These are phyloP conservation scores for Polyodon spathula DNA, from an alignment of 2,113 vertebrate species.

Conservation along the genomic window DNA sequence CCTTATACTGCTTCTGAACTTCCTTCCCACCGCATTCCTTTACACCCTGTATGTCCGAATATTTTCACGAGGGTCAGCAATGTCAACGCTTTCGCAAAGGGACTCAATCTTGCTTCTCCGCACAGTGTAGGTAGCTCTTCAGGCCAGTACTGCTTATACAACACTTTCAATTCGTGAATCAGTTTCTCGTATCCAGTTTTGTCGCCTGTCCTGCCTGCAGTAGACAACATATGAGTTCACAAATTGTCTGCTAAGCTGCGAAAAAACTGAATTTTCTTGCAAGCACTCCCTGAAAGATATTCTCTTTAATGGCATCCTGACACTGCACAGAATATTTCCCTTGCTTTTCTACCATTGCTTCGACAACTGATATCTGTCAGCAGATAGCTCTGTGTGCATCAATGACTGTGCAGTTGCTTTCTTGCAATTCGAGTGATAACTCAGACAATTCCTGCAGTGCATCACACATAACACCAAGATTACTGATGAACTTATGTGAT, in stretches of 20 bases:
- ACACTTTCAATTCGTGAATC: constrained; percentile 11
- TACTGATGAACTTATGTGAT: constrained; percentile 10
- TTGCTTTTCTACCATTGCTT: constrained; percentile 10
- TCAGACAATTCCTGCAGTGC: constrained; percentile 11
- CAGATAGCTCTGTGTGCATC: constrained; percentile 4
- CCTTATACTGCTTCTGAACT: constrained; percentile 1
- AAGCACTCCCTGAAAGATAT: constrained; percentile 29
- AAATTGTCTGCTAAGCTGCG: not conserved
- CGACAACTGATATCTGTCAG: constrained; percentile 1
- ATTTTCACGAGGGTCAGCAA: no score
- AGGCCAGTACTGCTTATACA: constrained; percentile 13
- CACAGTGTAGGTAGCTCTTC: constrained; percentile 1
- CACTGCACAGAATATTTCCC: not conserved
- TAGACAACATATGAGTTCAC: not conserved
- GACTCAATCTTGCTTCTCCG: constrained; percentile 8
- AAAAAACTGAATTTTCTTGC: constrained; percentile 10
- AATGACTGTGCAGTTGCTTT: constrained; percentile 10
- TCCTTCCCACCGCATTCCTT: not conserved
- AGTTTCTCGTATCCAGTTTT: constrained; percentile 8
- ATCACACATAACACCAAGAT: constrained; percentile 13
- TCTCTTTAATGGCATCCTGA: constrained; percentile 13
- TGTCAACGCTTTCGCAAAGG: not conserved
- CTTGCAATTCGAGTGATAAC: constrained; percentile 8
- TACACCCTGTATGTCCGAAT: constrained; percentile 7
- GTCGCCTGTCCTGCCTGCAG: not conserved